These are phyloP conservation scores for Odobenus rosmarus DNA, from an alignment of 2,113 vertebrate species.

Conservation along the genomic window DNA sequence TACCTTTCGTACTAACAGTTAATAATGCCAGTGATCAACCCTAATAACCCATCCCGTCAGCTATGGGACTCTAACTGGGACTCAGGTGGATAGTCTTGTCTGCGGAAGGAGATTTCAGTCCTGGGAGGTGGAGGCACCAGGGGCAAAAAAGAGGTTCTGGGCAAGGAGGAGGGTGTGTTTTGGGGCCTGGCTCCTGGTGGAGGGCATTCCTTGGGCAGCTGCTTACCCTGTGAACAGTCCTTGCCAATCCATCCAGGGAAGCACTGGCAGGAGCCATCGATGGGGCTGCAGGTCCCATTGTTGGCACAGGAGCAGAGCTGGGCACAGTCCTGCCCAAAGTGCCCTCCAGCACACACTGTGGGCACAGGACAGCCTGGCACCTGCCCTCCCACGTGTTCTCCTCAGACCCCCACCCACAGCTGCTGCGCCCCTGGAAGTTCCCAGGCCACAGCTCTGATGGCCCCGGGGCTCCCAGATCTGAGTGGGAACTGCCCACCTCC, in stretches of 20 bases:
- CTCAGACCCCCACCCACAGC: neutral
- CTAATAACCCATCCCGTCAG: neutral
- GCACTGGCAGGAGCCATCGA: constrained; percentile 97
- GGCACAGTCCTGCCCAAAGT: constrained; percentile 92
- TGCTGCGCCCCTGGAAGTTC: neutral
- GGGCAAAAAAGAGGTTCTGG: neutral
- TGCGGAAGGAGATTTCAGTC: neutral
- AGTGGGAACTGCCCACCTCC: neutral
- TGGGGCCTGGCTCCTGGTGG: neutral
- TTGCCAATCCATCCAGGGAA: constrained; percentile 96
- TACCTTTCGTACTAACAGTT: neutral
- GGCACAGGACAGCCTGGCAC: constrained; percentile 64
- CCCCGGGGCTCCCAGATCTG: neutral
- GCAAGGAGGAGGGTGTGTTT: neutral
- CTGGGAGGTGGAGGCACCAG: neutral
- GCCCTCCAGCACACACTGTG: constrained; percentile 94
- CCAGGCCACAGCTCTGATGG: neutral
- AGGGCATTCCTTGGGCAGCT: neutral
- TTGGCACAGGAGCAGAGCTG: constrained; percentile 95
- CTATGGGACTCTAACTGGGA: neutral
- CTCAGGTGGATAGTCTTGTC: neutral
- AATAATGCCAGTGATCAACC: neutral
- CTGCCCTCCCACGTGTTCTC: neutral
- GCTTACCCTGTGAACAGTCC: constrained; percentile 96
- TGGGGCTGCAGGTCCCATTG: constrained; percentile 97